Evolutionary conservation across 2,797 vertebrate genomes (phyloP).

Genomic region (Cercopithecus mitis): DNA sequence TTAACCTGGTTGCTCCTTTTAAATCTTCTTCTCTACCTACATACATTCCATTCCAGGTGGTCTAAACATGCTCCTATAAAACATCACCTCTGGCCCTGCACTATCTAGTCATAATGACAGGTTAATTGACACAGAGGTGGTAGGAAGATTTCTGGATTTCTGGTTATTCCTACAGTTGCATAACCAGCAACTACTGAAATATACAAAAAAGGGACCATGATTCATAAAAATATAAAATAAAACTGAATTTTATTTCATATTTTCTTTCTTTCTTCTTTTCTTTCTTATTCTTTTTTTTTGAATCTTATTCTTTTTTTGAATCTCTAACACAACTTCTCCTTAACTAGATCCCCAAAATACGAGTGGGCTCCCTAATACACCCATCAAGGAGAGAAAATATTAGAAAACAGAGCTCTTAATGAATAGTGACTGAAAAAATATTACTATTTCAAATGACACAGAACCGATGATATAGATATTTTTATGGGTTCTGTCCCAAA

Average conservation of each 20-base stretch:
- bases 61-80: not conserved
- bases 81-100: not conserved
- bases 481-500: not conserved
- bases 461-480: not conserved
- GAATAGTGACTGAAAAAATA: not conserved
- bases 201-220: not conserved
- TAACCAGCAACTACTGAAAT: not conserved
- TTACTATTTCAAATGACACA: not conserved
- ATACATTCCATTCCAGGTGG: not conserved
- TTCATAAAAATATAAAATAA: not conserved
- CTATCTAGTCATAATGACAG: not conserved
- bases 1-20: not conserved
- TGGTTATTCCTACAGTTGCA: not conserved
- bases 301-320: too few species aligned
- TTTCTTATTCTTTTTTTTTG: too few species aligned
- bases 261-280: not conserved
- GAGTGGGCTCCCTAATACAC: not conserved
- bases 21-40: not conserved
- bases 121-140: not conserved
- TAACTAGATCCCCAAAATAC: not conserved
- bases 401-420: not conserved
- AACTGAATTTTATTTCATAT: not conserved
- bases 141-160: not conserved
- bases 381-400: not conserved
- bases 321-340: not conserved